A percentile compares a stretch with the other conserved stretches of the same genome.
Conservation (phyloP, 2,113 vertebrate genomes). For the Octodon degus region DNA sequence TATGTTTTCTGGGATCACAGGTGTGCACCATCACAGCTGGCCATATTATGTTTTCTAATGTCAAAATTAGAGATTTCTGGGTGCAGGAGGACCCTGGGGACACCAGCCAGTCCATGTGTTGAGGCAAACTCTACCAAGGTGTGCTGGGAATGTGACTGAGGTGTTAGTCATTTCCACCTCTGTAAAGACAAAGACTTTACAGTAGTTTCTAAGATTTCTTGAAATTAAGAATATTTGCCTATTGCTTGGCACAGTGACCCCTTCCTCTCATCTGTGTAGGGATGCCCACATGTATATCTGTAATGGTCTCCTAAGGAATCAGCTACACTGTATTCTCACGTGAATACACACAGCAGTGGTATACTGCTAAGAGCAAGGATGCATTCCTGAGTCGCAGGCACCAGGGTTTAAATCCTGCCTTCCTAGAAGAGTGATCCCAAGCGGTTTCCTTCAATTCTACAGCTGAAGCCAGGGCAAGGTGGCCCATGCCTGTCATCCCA, state of each 20-base stretch:
- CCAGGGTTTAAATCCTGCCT: background rate
- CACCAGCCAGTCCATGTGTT: background rate
- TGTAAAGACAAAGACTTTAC: background rate
- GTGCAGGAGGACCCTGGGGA: background rate
- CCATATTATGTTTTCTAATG: background rate
- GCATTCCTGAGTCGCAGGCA: background rate
- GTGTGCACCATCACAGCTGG: background rate
- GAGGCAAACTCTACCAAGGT: background rate
- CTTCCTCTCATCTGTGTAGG: background rate
- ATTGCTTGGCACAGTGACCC: background rate
- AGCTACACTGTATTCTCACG: background rate
- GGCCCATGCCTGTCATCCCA: background rate
- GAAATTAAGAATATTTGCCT: background rate
- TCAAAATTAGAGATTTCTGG: background rate
- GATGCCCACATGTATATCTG: background rate
- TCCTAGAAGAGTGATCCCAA: background rate
- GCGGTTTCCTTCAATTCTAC: background rate
- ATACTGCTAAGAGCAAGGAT: background rate
- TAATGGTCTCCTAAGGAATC: background rate
- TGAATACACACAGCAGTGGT: background rate
- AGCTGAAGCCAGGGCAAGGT: background rate
- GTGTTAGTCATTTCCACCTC: background rate
- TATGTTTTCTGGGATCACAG: background rate
- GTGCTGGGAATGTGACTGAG: background rate
- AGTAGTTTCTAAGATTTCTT: background rate